phyloP scores from a whole-genome alignment of 2,113 vertebrate genomes.

The Noctilio leporinus region DNA sequence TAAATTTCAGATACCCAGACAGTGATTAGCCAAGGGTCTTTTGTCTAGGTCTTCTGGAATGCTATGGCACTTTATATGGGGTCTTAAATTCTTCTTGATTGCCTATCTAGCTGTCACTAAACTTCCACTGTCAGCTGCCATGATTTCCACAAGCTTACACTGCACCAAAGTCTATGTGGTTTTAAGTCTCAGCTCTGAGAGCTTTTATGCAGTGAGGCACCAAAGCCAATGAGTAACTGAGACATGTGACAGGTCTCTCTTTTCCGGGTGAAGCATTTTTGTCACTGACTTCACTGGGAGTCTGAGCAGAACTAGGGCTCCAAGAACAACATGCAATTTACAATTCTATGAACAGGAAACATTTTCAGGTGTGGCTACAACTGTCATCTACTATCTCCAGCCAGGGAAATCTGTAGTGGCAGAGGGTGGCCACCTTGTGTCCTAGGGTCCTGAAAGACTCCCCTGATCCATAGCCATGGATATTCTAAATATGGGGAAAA shows the following conservation, averaged over 20 bases:
- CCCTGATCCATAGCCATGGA: not conserved
- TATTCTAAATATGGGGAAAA: not conserved
- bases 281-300: not conserved
- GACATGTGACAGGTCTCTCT: not conserved
- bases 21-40: not conserved
- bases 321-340: not conserved
- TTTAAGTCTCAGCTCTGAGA: not conserved
- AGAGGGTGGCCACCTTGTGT: not conserved
- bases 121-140: not conserved
- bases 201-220: not conserved
- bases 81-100: not conserved
- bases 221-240: not conserved
- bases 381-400: not conserved
- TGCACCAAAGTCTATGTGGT: not conserved
- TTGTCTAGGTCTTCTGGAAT: not conserved
- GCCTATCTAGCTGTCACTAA: not conserved
- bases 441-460: not conserved
- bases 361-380: not conserved
- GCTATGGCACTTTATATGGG: not conserved
- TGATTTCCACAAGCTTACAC: not conserved
- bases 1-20: not conserved
- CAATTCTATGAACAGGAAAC: not conserved
- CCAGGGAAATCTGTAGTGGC: not conserved
- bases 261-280: not conserved
- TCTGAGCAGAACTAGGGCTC: not conserved